Base-by-base conservation (phyloP, 2,113 vertebrate species). In the Platichthys flesus region DNA sequence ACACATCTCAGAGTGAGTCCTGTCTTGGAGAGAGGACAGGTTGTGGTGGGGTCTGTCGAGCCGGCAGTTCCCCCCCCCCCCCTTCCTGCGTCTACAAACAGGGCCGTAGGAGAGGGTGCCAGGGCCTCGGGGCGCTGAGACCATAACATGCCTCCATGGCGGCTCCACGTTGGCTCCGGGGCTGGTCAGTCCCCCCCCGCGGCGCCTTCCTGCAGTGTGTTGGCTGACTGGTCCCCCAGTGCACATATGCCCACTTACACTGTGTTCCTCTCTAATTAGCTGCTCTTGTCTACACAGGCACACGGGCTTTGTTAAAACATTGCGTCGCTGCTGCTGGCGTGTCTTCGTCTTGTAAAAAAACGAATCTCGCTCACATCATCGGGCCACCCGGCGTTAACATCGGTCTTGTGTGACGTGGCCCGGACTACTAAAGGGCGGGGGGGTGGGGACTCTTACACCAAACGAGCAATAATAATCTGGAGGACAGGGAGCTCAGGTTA, bases 231-330 rank as follows among this genome's bases (percentile, higher is more conserved):
- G 67, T 79, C 85, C 83, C 85, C 85, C 54, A 6, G 78, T 64
- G 79, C 91, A 92, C 91, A 93, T 93, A 93, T 93, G 91, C 86
- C 89, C 87, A 83, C 89, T 92, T 92, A 91, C 88, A 86, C 89
- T 88, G 90, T 90, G 87, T 88, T 88, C 89, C 86, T 89, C 85
- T 88, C 89, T 92, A 90, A 93, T 93, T 89, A 92, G 88, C 89
- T 84, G 78, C 81, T 86, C 88, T 86, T 78, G 79, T 89, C 87
- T 72, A 82, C 86, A 80, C 85, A 76, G 78, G 45, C 81, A 21
- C 84, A 47, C 64, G 26, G 78, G 78, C 90, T 89, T 84, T 84
- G 87, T 82, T 89, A 67, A 87, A 91, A 90, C 90, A 90, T 70
- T 20, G 78, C 71, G 58, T 60, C 61, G 75, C 73, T 67, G 74